Evolutionary conservation across 35 echinoderm and acorn worm species (phyloP), one percentile per base, ranked within the genome.

Genomic region (Apostichopus parvimensis): DNA sequence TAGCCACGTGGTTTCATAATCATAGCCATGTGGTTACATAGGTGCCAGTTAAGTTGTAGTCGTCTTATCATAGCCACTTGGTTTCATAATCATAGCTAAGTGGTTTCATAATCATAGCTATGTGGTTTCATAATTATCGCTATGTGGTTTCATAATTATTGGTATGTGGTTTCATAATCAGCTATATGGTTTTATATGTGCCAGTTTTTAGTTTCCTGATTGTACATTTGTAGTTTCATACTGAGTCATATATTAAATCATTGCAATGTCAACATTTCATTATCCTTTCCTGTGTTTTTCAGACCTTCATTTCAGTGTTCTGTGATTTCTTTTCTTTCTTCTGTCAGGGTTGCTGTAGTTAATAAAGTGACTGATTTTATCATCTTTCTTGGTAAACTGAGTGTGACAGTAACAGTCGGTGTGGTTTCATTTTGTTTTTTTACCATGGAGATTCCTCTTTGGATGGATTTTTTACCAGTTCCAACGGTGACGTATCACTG

Each of bases 341-440:
- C 14, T 72, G 77, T 28, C 91, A 98, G 96, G 65, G 96, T 98
- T 34, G 89, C 94, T 23, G 96, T 95, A 1, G 92, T 98, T 22
- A 98, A 98, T 71, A 91, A 95, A 45, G 62, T 98, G 22, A 98
- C 96, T 0, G 90, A 95, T 71, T 98, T 95, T 79, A 60, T 98
- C 9, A 82, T 94, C 57, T 92, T 98, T 21, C 61, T 98, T 6
- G 96, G 96, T 17, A 87, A 94, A 76, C n/a, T 98, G 84, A 91
- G 85, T 79, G 91, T 95, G 17, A 72, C 87, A 11, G 87, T 87
- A 4, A 14, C 70, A 8, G 86, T 98, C 21, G 94, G 94, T 79
- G 94, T 83, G 60, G 93, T 81, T 1, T 60, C 94, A 9, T 98
- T 95, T 87, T 98, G 94, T 68, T 98, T 92, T 77, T 98, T 95